Evolutionary conservation across 2,797 vertebrate species (phyloP), one percentile per base, ranked within the genome.

Genomic region (Poecilia gillii): DNA sequence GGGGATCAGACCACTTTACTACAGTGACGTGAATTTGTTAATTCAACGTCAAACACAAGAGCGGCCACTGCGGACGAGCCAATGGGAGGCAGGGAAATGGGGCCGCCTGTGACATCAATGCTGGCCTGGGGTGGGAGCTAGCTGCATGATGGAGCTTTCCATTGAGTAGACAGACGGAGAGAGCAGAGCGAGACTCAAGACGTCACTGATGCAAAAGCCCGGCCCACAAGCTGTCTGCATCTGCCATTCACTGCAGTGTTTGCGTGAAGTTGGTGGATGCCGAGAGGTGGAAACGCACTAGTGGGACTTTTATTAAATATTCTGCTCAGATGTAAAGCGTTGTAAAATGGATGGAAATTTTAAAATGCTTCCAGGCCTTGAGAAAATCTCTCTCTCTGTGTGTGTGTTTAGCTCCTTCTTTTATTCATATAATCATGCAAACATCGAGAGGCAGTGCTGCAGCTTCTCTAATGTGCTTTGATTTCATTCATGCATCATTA

Each of bases 51-150:
- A 94, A 90, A 85, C 79, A 79, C 78, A 80, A 89, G 89, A 88
- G 86, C 85, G 16, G 81, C 93, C 93, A 90, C 64, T 13, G 74
- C 2, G 70, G 16, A 80, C 36, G 3, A 81, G 86, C 94, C 94
- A 95, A 94, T 95, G 47, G 66, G 85, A 90, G 73, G 90, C 84
- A 31, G 78, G 91, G 87, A 92, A 95, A 95, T 91, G 85, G 88
- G 92, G 92, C 92, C 94, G 93, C 90, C 90, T 91, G 91, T 93
- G 94, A 94, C 94, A 92, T 95, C 93, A 93, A 71, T 77, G 84
- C 91, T 92, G 91, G 92, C 92, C 86, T 90, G 84, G 81, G 86
- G 91, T 87, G 88, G 91, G 91, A 90, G 82, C 79, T 84, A 91
- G 77, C 90, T 91, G 91, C 89, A 90, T 93, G 92, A 93, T 90